Conservation (phyloP, 2,113 vertebrate genomes). For the Stercorarius parasiticus region DNA sequence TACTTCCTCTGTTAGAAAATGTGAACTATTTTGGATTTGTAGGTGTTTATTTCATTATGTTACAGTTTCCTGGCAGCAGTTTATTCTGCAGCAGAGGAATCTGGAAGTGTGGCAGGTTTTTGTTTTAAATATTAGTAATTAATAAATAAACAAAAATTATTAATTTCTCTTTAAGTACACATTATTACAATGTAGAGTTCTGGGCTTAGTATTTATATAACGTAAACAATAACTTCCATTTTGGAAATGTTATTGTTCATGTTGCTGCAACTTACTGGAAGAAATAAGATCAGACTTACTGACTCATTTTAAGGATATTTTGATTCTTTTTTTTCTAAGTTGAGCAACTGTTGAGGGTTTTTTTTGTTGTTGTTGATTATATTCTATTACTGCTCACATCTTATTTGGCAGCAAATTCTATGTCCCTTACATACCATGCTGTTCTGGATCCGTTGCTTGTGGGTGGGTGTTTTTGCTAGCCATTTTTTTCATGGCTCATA, state of each 20-base stretch:
- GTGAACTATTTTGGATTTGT: not conserved
- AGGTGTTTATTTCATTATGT: not conserved
- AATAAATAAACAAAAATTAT: not conserved
- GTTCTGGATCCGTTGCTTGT: not conserved
- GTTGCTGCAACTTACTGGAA: not conserved
- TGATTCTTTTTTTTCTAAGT: not conserved
- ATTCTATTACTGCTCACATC: not conserved
- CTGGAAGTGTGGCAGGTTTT: not conserved
- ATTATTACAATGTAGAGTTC: not conserved
- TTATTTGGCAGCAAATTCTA: slow-evolving; percentile 20
- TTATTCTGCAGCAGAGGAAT: not conserved
- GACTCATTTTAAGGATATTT: slow-evolving; percentile 10
- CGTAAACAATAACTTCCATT: not conserved
- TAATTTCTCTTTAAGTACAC: not conserved
- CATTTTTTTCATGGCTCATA: not conserved
- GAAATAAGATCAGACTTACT: not conserved
- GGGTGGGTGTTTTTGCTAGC: not conserved
- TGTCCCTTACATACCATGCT: not conserved
- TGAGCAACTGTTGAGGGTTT: not conserved
- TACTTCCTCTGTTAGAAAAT: not conserved
- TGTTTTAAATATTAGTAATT: not conserved
- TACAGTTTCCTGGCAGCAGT: not conserved
- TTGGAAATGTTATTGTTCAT: not conserved
- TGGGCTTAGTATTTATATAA: not conserved
- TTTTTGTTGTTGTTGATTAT: not conserved